Conservation (phyloP, 2,888 invertebrate genomes). For the Chrysodeixis includens region DNA sequence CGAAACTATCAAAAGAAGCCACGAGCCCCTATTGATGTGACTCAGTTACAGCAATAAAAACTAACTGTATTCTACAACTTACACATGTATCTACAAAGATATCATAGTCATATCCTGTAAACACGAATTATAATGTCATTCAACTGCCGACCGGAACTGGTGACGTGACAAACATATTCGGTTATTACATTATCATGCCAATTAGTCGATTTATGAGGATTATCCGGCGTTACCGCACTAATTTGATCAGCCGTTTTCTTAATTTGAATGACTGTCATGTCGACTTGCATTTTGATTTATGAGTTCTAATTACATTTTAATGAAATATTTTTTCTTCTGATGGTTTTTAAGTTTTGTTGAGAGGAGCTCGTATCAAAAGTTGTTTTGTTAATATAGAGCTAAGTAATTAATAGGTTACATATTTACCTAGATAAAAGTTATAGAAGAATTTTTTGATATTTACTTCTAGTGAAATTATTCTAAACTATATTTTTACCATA, state of each 20-base stretch:
- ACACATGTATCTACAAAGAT: slow-evolving; percentile 30
- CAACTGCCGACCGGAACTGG: slow-evolving; percentile 49
- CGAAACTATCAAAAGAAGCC: slow-evolving; percentile 25
- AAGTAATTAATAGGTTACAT: too few relatives aligned
- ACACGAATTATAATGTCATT: slow-evolving; percentile 54
- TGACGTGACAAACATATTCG: slow-evolving; percentile 37
- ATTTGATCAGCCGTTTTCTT: slow-evolving; percentile 30
- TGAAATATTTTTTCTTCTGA: not conserved
- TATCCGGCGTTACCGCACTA: slow-evolving; percentile 33
- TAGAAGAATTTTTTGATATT: too few relatives aligned
- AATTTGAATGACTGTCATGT: slow-evolving; percentile 34
- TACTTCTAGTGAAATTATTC: too few relatives aligned
- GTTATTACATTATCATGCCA: slow-evolving; percentile 39
- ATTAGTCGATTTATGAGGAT: slow-evolving; percentile 45
- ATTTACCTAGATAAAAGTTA: too few relatives aligned
- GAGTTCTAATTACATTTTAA: not conserved
- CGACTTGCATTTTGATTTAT: slow-evolving; percentile 2
- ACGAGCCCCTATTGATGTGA: slow-evolving; percentile 27
- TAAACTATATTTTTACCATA: too few relatives aligned
- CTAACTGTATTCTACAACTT: slow-evolving; percentile 43
- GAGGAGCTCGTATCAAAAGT: too few relatives aligned
- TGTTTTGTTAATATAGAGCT: too few relatives aligned
- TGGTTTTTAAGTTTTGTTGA: not conserved
- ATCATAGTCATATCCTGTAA: slow-evolving; percentile 57
- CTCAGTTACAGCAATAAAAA: slow-evolving; percentile 49